phyloP scores from a whole-genome alignment of 1,140 invertebrate genomes.

The Cydia pomonella region DNA sequence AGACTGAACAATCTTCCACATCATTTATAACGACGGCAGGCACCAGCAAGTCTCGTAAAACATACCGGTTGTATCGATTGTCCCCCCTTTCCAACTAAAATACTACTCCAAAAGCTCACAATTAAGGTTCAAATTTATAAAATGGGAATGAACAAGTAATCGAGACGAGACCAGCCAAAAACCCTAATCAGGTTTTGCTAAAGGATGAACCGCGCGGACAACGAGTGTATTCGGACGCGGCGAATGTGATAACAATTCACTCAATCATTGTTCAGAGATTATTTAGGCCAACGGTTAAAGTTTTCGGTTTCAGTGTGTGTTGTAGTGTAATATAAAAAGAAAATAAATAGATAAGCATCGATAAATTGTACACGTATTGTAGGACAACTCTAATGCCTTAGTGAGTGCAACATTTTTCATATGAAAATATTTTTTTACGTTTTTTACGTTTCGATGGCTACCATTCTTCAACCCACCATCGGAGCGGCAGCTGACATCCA shows the following conservation, averaged over 20 bases:
- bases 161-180: not conserved
- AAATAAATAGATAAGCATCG: too few species aligned
- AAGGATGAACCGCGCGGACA: slow-evolving; percentile 6
- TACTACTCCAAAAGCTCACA: not conserved
- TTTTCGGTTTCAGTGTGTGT: too few species aligned
- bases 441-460: too few species aligned
- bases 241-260: not conserved
- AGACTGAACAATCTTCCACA: not conserved
- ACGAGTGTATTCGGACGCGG: not conserved
- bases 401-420: too few species aligned
- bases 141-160: not conserved
- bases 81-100: not conserved
- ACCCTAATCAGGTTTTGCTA: slow-evolving; percentile 12
- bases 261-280: too few species aligned
- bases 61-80: not conserved
- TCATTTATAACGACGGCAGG: not conserved
- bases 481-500: too few species aligned
- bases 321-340: too few species aligned
- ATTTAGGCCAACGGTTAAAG: too few species aligned
- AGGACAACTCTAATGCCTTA: too few species aligned
- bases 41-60: slow-evolving; percentile 1
- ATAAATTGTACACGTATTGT: too few species aligned
- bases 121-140: not conserved
- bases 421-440: too few species aligned
- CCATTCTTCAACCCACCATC: too few species aligned